Base-by-base conservation (phyloP, 2,888 invertebrate genomes). In the Netelia virgata region DNA sequence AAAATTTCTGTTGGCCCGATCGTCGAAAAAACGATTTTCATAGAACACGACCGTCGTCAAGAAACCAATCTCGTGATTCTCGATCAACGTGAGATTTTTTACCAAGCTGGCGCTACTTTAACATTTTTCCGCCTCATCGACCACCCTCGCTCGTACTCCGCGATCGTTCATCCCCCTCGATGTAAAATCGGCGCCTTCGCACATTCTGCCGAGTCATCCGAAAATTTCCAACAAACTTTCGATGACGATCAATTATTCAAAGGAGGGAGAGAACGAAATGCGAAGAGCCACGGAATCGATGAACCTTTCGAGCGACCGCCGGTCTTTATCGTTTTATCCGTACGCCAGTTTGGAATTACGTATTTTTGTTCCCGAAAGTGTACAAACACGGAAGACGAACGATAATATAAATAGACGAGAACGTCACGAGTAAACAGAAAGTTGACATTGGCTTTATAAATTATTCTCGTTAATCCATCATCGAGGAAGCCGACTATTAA, bases 181-280 rank as follows among this genome's bases (percentile, higher is more conserved):
- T 0, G 6, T 5, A 57, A 57, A 18, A 57, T 57, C 57, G 57
- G n/a, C 16, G 9, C 57, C 8, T 57, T 57, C 8, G 57, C 57
- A 16, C 8, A 20, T 43, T 57, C 11, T 61, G 53, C 14, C 64
- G 68, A 76, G 50, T 68, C 74, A 68, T 18, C 55, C 1, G 57
- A 66, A 66, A 61, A 43, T 66, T 78, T 66, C 53, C 66, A 20
- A 28, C 50, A 36, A 70, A 47, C 14, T 70, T 70, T 59, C 61
- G 59, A 55, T 70, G 78, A 47, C 36, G 57, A 57, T 75, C 66
- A 75, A 75, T 57, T 75, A 64, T 75, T 66, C 66, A 57, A 9
- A 75, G 64, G 41, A 53, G 14, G 11, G 36, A 23, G 70, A 55
- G 5, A 5, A 5, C 28, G 5, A 28, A 28, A 28, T 5, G 3